A percentile compares a stretch with the other conserved stretches of the same genome.
phyloP scores from a whole-genome alignment of 1,140 invertebrate genomes.

The Drosophila nigromelanica region DNA sequence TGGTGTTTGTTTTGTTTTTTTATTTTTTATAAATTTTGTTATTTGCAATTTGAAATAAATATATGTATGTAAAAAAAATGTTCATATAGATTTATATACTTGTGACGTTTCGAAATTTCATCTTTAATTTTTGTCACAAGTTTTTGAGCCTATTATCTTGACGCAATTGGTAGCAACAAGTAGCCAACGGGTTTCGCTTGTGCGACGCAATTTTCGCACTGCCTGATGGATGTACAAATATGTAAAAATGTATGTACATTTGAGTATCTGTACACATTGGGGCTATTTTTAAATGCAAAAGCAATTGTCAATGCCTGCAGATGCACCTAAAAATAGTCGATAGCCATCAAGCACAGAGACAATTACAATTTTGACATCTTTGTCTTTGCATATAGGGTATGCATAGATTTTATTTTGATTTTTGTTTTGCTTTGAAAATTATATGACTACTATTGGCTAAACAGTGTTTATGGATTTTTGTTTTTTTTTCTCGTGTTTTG shows the following conservation, averaged over 20 bases:
- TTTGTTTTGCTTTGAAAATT: neutral
- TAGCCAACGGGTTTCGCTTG: slow-evolving; percentile 15
- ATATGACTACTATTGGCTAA: neutral
- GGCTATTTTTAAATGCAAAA: slow-evolving; percentile 52
- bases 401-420: neutral
- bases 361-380: slow-evolving; percentile 40
- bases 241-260: slow-evolving; percentile 5
- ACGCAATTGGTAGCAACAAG: slow-evolving; percentile 33
- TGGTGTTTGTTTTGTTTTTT: slow-evolving; percentile 29
- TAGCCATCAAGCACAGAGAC: slow-evolving; percentile 38
- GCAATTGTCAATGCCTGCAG: slow-evolving; percentile 37
- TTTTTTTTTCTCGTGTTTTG: slow-evolving; percentile 25
- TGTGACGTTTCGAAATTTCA: slow-evolving; percentile 29
- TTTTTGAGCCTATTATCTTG: slow-evolving; percentile 16
- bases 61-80: neutral
- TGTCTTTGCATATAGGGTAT: neutral
- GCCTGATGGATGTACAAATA: neutral
- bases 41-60: neutral
- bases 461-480: neutral
- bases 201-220: slow-evolving; percentile 40
- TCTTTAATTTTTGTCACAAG: slow-evolving; percentile 26
- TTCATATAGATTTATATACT: neutral
- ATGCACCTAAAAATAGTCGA: slow-evolving; percentile 58
- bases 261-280: slow-evolving; percentile 8
- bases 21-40: neutral